A percentile compares a stretch with the other conserved stretches of the same genome.
Conservation (phyloP, 2,113 vertebrate genomes). For the Piprites chloris region DNA sequence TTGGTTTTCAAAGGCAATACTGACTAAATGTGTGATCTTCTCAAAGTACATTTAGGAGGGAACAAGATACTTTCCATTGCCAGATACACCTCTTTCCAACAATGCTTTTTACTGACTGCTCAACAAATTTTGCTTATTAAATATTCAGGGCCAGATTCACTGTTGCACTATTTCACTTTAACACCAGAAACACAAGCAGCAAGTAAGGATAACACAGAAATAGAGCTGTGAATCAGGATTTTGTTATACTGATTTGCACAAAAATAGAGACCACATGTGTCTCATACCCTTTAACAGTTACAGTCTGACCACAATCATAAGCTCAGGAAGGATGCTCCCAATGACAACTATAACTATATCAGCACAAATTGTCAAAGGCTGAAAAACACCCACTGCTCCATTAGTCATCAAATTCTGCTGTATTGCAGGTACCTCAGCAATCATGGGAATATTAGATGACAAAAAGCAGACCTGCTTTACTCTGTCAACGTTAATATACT, state of each 20-base stretch:
- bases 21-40: background rate
- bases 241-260: background rate
- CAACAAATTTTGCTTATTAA: background rate
- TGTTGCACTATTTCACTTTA: background rate
- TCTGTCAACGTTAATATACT: constrained; percentile 1
- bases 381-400: background rate
- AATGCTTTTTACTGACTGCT: background rate
- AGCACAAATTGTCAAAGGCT: background rate
- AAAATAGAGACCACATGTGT: background rate
- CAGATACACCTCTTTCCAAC: background rate
- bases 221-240: background rate
- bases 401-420: constrained; percentile 14
- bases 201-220: background rate
- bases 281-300: background rate
- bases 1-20: background rate
- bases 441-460: background rate
- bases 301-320: background rate
- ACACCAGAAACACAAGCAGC: background rate
- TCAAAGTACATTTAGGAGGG: background rate
- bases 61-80: background rate
- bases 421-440: background rate
- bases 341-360: background rate
- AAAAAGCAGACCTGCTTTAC: constrained; percentile 15
- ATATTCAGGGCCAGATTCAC: background rate
- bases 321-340: background rate